A percentile compares a stretch with the other conserved stretches of the same genome.
These are phyloP conservation scores for Dryococelus australis DNA, from an alignment of 2,888 invertebrate genomes.

Conservation along the genomic window DNA sequence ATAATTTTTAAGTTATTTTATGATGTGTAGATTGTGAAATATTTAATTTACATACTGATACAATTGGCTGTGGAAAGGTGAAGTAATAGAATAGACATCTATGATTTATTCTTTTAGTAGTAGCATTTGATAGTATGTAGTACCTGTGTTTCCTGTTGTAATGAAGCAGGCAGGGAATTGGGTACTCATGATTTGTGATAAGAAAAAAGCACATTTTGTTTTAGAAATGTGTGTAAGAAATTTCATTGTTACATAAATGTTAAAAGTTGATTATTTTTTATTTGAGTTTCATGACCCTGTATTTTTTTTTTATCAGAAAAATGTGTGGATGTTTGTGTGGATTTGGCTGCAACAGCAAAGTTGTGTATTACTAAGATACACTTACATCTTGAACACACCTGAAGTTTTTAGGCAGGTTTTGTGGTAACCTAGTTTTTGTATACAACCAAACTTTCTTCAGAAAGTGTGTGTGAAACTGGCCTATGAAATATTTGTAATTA, in stretches of 20 bases:
- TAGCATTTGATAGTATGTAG: not conserved
- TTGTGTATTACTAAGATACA: not conserved
- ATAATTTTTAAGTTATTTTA: not conserved
- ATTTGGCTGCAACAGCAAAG: not conserved
- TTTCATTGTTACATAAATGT: not conserved
- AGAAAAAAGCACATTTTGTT: not conserved
- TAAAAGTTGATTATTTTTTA: not conserved
- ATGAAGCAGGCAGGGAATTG: not conserved
- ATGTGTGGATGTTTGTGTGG: not conserved
- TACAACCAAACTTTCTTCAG: too few species aligned
- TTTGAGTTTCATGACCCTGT: not conserved
- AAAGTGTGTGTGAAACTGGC: too few species aligned
- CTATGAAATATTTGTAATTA: too few species aligned
- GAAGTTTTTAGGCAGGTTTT: too few species aligned
- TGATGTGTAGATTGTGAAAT: not conserved
- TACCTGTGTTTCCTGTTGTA: not conserved
- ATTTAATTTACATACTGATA: not conserved
- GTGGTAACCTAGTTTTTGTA: too few species aligned
- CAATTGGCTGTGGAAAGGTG: constrained; percentile 9
- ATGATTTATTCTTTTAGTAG: not conserved
- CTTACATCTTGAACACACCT: not conserved
- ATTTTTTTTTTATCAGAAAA: not conserved
- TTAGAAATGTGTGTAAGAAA: not conserved
- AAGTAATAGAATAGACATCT: not conserved
- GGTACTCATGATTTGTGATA: constrained; percentile 1